These are phyloP conservation scores for Pitangus sulphuratus DNA, from an alignment of 2,797 vertebrate species.

Conservation along the genomic window DNA sequence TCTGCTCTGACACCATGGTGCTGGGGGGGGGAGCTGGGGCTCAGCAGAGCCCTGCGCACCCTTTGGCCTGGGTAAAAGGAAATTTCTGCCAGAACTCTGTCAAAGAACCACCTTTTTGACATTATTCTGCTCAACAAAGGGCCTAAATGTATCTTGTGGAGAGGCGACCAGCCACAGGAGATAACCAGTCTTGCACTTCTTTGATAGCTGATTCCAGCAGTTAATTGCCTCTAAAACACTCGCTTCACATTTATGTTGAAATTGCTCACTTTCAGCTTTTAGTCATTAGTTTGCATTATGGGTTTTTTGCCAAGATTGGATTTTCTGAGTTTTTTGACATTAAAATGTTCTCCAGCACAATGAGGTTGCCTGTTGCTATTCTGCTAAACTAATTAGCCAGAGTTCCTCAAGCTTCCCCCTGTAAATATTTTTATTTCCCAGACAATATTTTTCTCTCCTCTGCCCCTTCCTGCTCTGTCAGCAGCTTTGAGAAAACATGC, in stretches of 20 bases:
- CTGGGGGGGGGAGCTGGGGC: background rate
- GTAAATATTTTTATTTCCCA: background rate
- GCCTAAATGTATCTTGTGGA: background rate
- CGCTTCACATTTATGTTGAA: background rate
- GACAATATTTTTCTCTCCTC: background rate
- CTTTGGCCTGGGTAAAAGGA: background rate
- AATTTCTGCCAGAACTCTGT: rapidly evolving
- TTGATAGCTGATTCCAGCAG: background rate
- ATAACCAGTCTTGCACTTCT: background rate
- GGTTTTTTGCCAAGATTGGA: background rate
- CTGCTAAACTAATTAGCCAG: background rate
- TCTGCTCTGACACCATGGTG: rapidly evolving
- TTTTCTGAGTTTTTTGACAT: background rate
- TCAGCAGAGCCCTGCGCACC: background rate
- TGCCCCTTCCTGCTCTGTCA: background rate
- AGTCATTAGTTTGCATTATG: background rate
- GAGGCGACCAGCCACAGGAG: background rate
- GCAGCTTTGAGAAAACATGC: background rate
- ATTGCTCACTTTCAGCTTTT: background rate
- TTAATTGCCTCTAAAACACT: background rate
- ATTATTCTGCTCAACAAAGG: background rate
- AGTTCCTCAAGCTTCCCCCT: background rate
- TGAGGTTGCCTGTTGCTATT: background rate
- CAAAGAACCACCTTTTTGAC: background rate
- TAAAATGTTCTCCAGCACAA: background rate